Percentiles rank a stretch among this genome's conserved stretches.
Evolutionary conservation across 2,113 vertebrate species (phyloP).

Genomic region (Xiphophorus couchianus): DNA sequence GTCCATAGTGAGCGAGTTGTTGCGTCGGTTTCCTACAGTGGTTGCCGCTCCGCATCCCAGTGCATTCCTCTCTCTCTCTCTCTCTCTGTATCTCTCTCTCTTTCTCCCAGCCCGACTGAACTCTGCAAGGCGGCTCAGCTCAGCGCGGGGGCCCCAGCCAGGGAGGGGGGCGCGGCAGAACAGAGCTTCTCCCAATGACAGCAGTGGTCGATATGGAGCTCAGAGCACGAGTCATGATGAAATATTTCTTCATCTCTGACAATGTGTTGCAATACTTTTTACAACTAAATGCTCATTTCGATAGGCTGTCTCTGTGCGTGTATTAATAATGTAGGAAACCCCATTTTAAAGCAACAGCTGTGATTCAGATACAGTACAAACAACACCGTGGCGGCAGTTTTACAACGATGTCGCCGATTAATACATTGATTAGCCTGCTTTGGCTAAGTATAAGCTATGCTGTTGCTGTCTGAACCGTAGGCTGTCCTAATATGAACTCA

Average conservation of each 20-base stretch:
- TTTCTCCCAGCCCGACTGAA: slow-evolving; percentile 73
- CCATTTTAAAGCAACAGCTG: background rate
- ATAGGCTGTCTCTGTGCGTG: no score
- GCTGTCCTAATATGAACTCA: background rate
- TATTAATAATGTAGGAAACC: no score
- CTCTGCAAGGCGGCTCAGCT: slow-evolving; percentile 63
- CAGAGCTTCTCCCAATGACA: slow-evolving; percentile 79
- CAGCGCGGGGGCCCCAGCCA: slow-evolving; percentile 76
- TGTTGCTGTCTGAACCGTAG: background rate
- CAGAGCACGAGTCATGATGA: slow-evolving; percentile 50
- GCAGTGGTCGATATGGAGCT: slow-evolving; percentile 72
- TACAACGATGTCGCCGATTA: background rate
- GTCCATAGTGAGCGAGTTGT: slow-evolving; percentile 77
- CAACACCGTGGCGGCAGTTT: background rate
- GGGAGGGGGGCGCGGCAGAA: slow-evolving; percentile 71
- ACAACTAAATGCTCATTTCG: slow-evolving; percentile 9
- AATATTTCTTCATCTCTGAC: slow-evolving; percentile 33
- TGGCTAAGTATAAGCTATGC: background rate
- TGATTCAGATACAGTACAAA: background rate
- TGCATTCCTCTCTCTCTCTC: slow-evolving; percentile 76
- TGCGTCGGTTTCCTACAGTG: slow-evolving; percentile 67
- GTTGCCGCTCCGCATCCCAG: slow-evolving; percentile 78
- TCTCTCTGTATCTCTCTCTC: slow-evolving; percentile 71
- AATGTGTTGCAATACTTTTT: slow-evolving; percentile 44
- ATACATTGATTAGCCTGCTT: background rate